Conservation (phyloP, 2,113 vertebrate genomes). For the Actenoides lindsayi region DNA sequence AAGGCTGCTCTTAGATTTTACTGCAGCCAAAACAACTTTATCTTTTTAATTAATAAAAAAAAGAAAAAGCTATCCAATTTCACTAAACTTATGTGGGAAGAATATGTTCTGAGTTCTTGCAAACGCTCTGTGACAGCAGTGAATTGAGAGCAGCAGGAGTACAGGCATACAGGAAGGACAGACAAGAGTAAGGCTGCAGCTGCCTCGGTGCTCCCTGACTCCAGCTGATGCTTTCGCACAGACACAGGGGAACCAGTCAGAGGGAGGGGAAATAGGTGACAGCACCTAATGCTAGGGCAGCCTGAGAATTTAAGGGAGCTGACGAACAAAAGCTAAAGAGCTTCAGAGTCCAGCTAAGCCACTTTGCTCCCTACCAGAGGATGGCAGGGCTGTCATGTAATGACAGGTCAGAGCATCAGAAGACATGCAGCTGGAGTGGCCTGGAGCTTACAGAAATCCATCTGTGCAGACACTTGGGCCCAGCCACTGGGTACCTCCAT, state of each 20-base stretch:
- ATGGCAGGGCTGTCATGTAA: neutral
- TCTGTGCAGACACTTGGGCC: neutral
- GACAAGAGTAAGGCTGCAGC: neutral
- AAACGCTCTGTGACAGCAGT: neutral
- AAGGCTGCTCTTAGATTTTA: conserved; percentile 45
- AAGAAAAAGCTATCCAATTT: neutral
- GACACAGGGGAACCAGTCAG: neutral
- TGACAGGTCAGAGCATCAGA: neutral
- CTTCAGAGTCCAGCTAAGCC: neutral
- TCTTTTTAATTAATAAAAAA: conserved; percentile 39
- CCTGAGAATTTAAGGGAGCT: neutral
- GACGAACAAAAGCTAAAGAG: neutral
- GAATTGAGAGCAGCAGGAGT: neutral
- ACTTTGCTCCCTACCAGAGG: neutral
- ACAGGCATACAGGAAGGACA: neutral
- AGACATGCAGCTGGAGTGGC: neutral
- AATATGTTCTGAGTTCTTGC: neutral
- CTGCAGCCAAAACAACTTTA: conserved; percentile 38
- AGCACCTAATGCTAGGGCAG: neutral
- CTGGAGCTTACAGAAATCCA: neutral
- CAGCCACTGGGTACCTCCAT: neutral
- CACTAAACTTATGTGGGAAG: neutral
- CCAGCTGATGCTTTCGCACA: neutral
- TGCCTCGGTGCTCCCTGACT: neutral
- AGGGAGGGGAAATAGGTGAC: neutral